Base-by-base conservation (phyloP, 1,140 invertebrate genomes). In the Drosophila oshimai region DNA sequence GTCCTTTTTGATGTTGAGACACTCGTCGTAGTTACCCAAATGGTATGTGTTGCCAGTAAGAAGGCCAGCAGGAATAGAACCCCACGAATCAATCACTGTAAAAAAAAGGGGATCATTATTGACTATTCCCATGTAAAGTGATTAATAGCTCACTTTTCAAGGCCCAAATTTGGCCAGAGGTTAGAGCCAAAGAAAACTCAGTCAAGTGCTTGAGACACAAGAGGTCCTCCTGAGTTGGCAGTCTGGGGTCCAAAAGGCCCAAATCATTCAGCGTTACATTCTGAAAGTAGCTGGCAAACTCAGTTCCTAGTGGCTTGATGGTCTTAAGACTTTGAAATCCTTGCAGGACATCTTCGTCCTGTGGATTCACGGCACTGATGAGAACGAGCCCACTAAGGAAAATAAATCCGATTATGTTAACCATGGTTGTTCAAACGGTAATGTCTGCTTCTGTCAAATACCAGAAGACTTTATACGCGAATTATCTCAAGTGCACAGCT, bases 61-160 rank as follows among this genome's bases (percentile, higher is more conserved):
- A 0, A 57, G 6, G 2, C 54, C 54, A 4, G 54, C 34, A 4
- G 54, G 54, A 10, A 57, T 22, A 7, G 37, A 57, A 6, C 74
- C 71, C 74, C 78, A 86, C 0, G 74, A 17, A 37, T 86, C 74
- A 10, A 83, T 17, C 54, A 81, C 80, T 86, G 1, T n/a, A n/a
- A 10, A 31, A 7, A 17, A 20, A 13, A 9, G 9, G 22, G 17
- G 7, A 13, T 20, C 0, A n/a, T 9, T 5, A 22, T 3, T n/a
- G n/a, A 6, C n/a, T n/a, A n/a, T n/a, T 17, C 3, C 1, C 6
- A 10, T 28, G n/a, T n/a, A n/a, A n/a, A n/a, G n/a, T 0, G 17
- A 0, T 13, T 15, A 6, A 4, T 6, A n/a, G 2, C 4, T 6
- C 1, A 74, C 54, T 75, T 46, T 18, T 61, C 7, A 60, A 0